phyloP scores from a whole-genome alignment of 2,113 vertebrate genomes.

The Rhizomys pruinosus region DNA sequence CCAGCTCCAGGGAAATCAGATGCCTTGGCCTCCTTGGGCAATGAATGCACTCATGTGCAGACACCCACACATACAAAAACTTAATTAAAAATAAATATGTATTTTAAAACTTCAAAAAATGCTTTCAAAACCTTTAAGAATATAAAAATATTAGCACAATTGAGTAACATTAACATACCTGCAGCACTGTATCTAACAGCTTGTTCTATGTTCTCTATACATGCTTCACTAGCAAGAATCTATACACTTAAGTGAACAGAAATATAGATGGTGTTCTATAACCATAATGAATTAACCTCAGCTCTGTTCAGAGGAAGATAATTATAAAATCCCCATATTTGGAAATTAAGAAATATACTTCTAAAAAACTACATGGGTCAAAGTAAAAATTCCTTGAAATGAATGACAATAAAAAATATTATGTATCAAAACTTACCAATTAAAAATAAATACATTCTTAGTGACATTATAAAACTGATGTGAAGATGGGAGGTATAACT shows the following conservation, averaged over 20 bases:
- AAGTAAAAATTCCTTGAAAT: slow-evolving; percentile 24
- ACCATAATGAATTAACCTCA: not conserved
- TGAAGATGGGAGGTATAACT: no score
- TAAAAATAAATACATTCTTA: not conserved
- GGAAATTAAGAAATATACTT: slow-evolving; percentile 3
- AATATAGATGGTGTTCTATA: no score
- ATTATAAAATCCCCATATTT: not conserved
- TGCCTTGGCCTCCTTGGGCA: no score
- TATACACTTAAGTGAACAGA: no score
- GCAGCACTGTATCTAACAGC: not conserved
- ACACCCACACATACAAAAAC: not conserved
- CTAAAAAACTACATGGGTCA: not conserved
- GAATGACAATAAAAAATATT: not conserved
- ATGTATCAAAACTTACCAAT: no score
- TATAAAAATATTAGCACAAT: not conserved
- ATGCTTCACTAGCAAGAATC: not conserved
- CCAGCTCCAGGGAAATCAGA: no score
- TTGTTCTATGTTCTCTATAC: not conserved
- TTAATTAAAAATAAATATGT: not conserved
- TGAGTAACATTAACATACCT: not conserved
- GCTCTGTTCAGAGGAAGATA: not conserved
- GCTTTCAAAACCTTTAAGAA: not conserved
- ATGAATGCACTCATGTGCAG: no score
- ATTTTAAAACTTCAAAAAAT: not conserved
- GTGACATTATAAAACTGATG: slow-evolving; percentile 15